Evolutionary conservation across 2,113 vertebrate genomes (phyloP).

Genomic region (Myxocyprinus asiaticus): DNA sequence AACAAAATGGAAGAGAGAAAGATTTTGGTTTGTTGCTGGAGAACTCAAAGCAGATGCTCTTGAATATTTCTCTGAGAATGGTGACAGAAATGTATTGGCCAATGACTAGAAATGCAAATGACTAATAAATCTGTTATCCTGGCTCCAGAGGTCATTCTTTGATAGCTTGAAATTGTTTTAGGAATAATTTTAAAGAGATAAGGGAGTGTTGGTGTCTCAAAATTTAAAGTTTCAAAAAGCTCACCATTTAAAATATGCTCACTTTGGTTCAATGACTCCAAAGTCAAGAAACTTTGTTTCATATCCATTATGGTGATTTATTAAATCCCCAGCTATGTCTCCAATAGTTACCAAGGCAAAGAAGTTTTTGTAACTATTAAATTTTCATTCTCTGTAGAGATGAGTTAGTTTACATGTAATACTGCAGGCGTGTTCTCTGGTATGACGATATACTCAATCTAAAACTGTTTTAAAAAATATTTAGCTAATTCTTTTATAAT

Average conservation of each 20-base stretch:
- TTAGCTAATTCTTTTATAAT: too few relatives aligned
- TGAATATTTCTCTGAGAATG: conserved; percentile 21
- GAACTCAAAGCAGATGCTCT: conserved; percentile 41
- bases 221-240: neutral
- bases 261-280: neutral
- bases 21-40: conserved; percentile 33
- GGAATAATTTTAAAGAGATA: conserved; percentile 3
- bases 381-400: neutral
- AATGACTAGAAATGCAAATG: conserved; percentile 25
- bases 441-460: too few relatives aligned
- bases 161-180: neutral
- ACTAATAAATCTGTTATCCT: conserved; percentile 3
- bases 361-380: neutral
- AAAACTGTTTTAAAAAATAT: too few relatives aligned
- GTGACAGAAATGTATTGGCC: neutral
- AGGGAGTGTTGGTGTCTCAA: neutral
- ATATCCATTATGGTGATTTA: neutral
- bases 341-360: neutral
- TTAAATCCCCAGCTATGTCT: neutral
- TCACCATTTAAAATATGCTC: neutral
- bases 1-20: conserved; percentile 35
- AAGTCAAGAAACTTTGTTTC: neutral
- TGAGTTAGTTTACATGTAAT: too few relatives aligned
- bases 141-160: neutral
- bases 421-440: too few relatives aligned